Conservation (phyloP, 2,797 vertebrate species). For the Eutrigla gurnardus region DNA sequence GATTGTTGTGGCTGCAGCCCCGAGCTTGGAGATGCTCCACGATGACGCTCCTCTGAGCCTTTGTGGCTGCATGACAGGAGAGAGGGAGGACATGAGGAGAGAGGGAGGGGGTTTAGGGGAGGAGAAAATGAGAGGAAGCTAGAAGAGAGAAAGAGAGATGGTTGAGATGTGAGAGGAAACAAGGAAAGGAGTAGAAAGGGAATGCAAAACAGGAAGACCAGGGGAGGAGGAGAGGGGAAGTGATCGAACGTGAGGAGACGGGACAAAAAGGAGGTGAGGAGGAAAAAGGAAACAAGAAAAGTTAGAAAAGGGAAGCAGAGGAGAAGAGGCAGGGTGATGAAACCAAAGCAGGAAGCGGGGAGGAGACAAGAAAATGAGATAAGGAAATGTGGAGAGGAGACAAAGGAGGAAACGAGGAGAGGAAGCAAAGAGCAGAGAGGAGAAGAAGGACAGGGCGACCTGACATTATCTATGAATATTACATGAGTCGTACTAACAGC, state of each 20-base stretch:
- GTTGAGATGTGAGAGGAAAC: not conserved
- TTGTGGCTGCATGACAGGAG: conserved; percentile 20
- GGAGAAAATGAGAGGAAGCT: not conserved
- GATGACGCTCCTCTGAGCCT: conserved; percentile 72
- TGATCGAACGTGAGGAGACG: too few species aligned
- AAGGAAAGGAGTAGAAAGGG: not conserved
- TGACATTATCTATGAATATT: conserved; percentile 33
- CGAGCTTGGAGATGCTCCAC: conserved; percentile 69
- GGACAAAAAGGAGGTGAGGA: not conserved
- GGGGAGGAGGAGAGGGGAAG: not conserved
- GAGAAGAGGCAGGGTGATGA: not conserved
- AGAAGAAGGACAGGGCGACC: conserved; percentile 9
- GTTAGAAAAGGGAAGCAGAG: not conserved
- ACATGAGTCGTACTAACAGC: conserved; percentile 1
- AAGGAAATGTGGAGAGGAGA: not conserved
- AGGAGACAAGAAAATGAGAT: not conserved
- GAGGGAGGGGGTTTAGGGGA: not conserved
- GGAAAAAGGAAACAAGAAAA: not conserved
- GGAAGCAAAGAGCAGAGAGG: not conserved
- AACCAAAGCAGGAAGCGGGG: not conserved
- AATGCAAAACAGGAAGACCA: not conserved
- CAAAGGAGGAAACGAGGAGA: not conserved
- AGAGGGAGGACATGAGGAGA: not conserved
- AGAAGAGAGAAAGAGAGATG: not conserved
- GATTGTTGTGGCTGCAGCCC: conserved; percentile 71